Percentiles rank a stretch among this genome's conserved stretches.
These are phyloP conservation scores for Psilanteris sp. DNA, from an alignment of 1,140 invertebrate genomes.

Conservation along the genomic window DNA sequence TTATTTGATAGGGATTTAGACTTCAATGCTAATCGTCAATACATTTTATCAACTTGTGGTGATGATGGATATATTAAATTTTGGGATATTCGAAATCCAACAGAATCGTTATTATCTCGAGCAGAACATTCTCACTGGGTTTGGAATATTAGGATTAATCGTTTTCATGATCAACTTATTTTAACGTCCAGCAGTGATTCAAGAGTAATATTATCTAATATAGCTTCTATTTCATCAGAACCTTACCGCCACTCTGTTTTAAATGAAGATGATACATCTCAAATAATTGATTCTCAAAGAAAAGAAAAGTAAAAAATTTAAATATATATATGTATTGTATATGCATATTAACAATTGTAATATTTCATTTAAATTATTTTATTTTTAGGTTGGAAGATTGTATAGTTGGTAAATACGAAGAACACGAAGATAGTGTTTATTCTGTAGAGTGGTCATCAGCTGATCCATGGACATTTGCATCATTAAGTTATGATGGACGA, in stretches of 20 bases:
- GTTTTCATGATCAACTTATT: conserved; percentile 97
- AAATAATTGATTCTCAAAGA: conserved; percentile 67
- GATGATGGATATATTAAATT: conserved; percentile 97
- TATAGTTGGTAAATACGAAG: conserved; percentile 93
- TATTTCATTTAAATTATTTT: conserved; percentile 1
- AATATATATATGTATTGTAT: too few relatives aligned
- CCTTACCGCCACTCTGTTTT: conserved; percentile 82
- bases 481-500: conserved; percentile 96
- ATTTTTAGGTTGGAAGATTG: conserved; percentile 86
- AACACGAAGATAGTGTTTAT: conserved; percentile 99
- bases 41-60: conserved; percentile 94
- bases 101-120: conserved; percentile 88
- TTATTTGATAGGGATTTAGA: conserved; percentile 88
- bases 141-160: conserved; percentile 96
- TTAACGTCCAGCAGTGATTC: conserved; percentile 97
- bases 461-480: conserved; percentile 99
- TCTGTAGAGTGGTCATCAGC: conserved; percentile 97
- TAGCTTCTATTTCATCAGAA: conserved; percentile 93
- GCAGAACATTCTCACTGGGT: conserved; percentile 98
- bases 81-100: conserved; percentile 94
- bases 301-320: conserved; percentile 71
- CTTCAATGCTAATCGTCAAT: conserved; percentile 98
- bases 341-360: too few relatives aligned
- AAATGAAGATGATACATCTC: conserved; percentile 73
- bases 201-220: conserved; percentile 91